Percentiles rank a stretch among this genome's conserved stretches.
Evolutionary conservation across 2,113 vertebrate genomes (phyloP).

Genomic region (Tamias sibiricus): DNA sequence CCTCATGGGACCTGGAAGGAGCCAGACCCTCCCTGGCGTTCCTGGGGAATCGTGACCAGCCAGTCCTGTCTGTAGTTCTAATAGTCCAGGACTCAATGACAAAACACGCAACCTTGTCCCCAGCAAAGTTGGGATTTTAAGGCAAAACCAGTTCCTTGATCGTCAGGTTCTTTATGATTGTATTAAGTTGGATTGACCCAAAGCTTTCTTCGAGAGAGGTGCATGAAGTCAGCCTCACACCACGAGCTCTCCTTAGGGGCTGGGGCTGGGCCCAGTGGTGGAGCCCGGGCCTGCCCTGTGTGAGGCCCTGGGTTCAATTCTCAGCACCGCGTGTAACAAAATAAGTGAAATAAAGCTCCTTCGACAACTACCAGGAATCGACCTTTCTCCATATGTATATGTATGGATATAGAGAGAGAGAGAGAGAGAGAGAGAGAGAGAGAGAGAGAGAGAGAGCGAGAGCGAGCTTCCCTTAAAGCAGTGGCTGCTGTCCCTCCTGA

Average conservation of each 20-base stretch:
- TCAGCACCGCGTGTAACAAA: no score
- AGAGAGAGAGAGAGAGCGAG: no score
- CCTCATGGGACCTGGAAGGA: neutral
- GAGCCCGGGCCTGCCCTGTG: no score
- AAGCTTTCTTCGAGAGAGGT: neutral
- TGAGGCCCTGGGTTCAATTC: no score
- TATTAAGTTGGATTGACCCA: neutral
- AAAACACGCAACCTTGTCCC: neutral
- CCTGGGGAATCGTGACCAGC: neutral
- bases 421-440: no score
- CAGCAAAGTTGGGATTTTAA: neutral
- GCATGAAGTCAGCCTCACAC: neutral
- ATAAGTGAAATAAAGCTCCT: no score
- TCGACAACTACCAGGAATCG: no score
- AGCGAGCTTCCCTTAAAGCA: neutral
- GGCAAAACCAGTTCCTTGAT: neutral
- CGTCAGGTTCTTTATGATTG: neutral
- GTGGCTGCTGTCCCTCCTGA: neutral
- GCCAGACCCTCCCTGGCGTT: neutral
- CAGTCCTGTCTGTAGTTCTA: neutral
- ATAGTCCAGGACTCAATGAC: neutral
- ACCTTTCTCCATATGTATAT: no score
- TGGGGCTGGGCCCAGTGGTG: no score
- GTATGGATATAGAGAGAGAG: no score
- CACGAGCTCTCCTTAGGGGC: neutral